Base-by-base conservation (phyloP, 2,113 vertebrate species). In the Zingel zingel region DNA sequence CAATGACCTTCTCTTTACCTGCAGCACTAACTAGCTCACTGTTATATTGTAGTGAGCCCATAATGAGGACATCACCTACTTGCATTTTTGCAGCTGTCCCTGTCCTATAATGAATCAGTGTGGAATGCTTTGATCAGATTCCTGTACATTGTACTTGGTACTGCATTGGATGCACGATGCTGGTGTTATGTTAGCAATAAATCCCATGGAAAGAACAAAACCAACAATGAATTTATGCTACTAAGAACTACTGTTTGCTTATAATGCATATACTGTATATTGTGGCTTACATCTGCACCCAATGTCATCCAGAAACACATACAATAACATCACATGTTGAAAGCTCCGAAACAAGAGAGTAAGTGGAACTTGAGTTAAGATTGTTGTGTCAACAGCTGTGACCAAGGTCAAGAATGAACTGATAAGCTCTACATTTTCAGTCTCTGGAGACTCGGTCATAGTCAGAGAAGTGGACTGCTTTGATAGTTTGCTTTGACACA, bases 1-100 rank as follows among this genome's bases (percentile, higher is more conserved):
- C 88, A 59, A 51, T 85, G 90, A 92, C 89, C 88, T 92, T 88
- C 91, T 75, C 85, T 72, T 63, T 79, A 92, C 86, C 83, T 88
- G 82, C 47, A 23, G 21, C 16, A 13, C 33, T 70, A 79, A 73
- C 75, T 71, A 39, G 30, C 61, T 53, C 74, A 14, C 51, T 50
- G 71, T 73, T 74, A 61, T 21, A 5, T 39, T 64, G 51, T 15
- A 21, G 8, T 43, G 10, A 43, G 54, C 18, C 12, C n/a, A 30
- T 45, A 82, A 87, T 77, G 64, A 87, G 84, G 77, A 77, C 82
- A 70, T 71, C 39, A 61, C 51, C 77, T 56, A 14, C 74, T 71
- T 57, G 14, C 3, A 18, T 57, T 36, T 58, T 14, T 56, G 16
- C 30, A 59, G 0, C 61, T 72, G 81, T 72, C 16, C 1, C 9